Percentiles rank a stretch among this genome's conserved stretches.
These are phyloP conservation scores for Cercopithecus diana DNA, from an alignment of 2,797 vertebrate species.

Conservation along the genomic window DNA sequence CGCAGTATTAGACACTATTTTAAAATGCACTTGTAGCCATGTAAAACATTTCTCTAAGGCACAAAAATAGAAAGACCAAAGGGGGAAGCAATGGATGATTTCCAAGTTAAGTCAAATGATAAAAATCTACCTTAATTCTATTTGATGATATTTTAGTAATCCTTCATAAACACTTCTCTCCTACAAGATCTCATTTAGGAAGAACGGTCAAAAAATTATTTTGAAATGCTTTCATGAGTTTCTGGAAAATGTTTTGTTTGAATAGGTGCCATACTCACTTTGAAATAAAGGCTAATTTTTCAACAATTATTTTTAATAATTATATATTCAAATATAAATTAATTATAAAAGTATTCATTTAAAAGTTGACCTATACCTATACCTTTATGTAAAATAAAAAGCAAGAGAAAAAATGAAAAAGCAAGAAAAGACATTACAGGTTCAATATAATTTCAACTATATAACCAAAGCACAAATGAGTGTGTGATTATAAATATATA, in stretches of 20 bases:
- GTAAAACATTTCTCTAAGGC: conserved; percentile 63
- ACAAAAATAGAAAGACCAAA: conserved; percentile 50
- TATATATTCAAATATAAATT: not conserved
- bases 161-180: not conserved
- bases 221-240: conserved; percentile 17
- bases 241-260: conserved; percentile 24
- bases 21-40: conserved; percentile 33
- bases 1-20: conserved; percentile 57
- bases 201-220: not conserved
- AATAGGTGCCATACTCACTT: not conserved
- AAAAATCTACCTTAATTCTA: conserved; percentile 50
- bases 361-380: not conserved
- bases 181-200: not conserved
- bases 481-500: not conserved
- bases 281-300: conserved; percentile 48
- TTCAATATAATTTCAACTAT: not conserved
- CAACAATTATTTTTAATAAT: conserved; percentile 8
- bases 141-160: conserved; percentile 38
- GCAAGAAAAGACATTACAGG: not conserved
- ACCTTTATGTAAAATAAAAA: not conserved
- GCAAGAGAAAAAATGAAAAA: not conserved
- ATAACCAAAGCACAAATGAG: not conserved
- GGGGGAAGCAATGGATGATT: conserved; percentile 26
- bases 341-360: conserved; percentile 4
- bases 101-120: conserved; percentile 61